phyloP scores from a whole-genome alignment of 2,113 vertebrate genomes.

The Lagopus muta region DNA sequence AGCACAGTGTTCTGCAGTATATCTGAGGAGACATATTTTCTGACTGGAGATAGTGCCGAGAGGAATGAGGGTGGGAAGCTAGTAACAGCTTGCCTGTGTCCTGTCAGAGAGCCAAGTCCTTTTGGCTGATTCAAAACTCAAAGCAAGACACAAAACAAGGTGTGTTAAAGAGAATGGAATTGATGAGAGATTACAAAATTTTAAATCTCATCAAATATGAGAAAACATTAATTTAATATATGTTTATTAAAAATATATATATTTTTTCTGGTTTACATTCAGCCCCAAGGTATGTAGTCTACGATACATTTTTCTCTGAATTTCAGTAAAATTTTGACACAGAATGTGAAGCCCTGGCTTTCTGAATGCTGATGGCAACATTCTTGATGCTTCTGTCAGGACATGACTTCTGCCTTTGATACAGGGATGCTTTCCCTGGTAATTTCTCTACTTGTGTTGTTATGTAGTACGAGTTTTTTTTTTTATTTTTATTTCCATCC shows the following conservation, averaged over 20 bases:
- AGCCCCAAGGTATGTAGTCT: background rate
- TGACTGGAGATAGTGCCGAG: background rate
- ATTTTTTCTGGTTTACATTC: background rate
- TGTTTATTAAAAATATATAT: background rate
- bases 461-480: background rate
- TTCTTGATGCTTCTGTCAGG: background rate
- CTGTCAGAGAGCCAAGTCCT: background rate
- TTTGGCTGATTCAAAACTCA: background rate
- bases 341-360: background rate
- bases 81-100: background rate
- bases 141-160: background rate
- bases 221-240: background rate
- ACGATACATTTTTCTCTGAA: background rate
- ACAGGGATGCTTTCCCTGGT: background rate
- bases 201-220: background rate
- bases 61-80: background rate
- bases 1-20: background rate
- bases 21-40: background rate
- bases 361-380: background rate
- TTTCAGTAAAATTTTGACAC: background rate
- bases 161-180: background rate
- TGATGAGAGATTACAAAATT: background rate
- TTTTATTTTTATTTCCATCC: constrained; percentile 10
- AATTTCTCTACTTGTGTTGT: background rate
- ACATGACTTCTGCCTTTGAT: background rate